Conservation (phyloP, 2,113 vertebrate species). For the Lynx canadensis region DNA sequence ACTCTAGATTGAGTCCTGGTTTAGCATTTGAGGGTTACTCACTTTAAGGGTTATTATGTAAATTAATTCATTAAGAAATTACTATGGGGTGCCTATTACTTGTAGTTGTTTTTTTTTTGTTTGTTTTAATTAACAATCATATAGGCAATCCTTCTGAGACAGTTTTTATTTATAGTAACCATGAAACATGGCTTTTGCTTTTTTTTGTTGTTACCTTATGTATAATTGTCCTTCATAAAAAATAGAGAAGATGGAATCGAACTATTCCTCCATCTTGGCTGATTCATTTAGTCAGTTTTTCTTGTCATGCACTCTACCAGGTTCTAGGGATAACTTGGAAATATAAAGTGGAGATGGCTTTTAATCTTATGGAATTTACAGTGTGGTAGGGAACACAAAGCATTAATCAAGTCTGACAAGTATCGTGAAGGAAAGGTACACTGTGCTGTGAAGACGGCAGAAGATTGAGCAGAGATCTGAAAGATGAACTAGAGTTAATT, state of each 20-base stretch:
- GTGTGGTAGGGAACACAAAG: not conserved
- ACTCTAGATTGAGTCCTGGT: not conserved
- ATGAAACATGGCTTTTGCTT: not conserved
- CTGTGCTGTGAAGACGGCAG: not conserved
- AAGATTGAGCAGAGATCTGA: not conserved
- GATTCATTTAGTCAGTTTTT: not conserved
- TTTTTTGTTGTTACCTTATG: not conserved
- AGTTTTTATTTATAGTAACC: constrained; percentile 26
- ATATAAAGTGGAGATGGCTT: not conserved
- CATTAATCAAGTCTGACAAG: not conserved
- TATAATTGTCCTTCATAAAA: not conserved
- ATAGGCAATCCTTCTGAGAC: not conserved
- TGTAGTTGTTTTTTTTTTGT: not conserved
- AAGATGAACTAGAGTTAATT: not conserved
- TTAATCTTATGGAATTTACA: not conserved
- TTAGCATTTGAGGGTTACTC: not conserved
- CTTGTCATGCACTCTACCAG: not conserved
- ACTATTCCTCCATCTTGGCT: not conserved
- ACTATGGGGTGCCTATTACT: not conserved
- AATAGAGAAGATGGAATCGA: not conserved
- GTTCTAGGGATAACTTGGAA: not conserved
- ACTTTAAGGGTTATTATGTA: not conserved
- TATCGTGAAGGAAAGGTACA: not conserved
- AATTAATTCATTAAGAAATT: constrained; percentile 17
- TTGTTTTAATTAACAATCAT: not conserved